Conservation (phyloP, 2,797 vertebrate genomes). For the Cyprinodon diabolis region DNA sequence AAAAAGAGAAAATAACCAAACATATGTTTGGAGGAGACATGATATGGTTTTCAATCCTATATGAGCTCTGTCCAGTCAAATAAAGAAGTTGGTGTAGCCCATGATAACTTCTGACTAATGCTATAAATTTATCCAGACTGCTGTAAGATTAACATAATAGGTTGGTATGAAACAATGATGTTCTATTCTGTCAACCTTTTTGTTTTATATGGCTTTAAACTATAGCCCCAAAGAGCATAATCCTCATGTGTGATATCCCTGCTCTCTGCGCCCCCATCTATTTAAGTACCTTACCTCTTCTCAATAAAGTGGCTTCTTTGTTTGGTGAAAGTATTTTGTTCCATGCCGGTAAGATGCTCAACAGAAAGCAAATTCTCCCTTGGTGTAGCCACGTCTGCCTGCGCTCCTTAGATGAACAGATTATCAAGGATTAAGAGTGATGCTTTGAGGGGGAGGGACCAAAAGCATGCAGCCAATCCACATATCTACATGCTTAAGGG, state of each 20-base stretch:
- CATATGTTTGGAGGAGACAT: background rate
- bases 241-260: background rate
- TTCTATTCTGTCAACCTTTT: background rate
- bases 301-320: slow-evolving; percentile 24
- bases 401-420: slow-evolving; percentile 57
- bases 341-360: slow-evolving; percentile 32
- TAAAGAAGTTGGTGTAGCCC: background rate
- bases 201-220: background rate
- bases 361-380: slow-evolving; percentile 51
- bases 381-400: slow-evolving; percentile 55
- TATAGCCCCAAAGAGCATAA: background rate
- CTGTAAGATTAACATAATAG: background rate
- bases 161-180: background rate
- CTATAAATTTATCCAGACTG: background rate
- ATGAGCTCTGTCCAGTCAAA: background rate
- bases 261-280: background rate
- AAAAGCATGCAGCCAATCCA: slow-evolving; percentile 25
- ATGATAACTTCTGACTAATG: background rate
- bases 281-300: slow-evolving; percentile 63
- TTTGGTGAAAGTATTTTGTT: slow-evolving; percentile 43
- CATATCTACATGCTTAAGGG: background rate
- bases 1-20: background rate
- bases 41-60: background rate
- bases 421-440: slow-evolving; percentile 79
- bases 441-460: slow-evolving; percentile 49